phyloP scores from a whole-genome alignment of 2,888 invertebrate species.

The Enoplolaimus lenunculus region DNA sequence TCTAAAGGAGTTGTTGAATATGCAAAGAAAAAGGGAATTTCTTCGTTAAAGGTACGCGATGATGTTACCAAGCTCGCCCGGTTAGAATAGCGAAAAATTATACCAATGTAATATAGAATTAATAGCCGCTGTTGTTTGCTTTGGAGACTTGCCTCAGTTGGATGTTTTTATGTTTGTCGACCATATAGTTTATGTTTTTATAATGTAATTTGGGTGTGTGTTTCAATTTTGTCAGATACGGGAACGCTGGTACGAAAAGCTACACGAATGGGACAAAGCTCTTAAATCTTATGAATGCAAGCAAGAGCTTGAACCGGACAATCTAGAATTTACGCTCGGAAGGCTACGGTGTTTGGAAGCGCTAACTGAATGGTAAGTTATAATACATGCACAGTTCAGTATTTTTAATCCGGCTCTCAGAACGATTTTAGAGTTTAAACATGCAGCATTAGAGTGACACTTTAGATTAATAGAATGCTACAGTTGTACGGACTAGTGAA shows the following conservation, averaged over 20 bases:
- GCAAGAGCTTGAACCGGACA: conserved; percentile 44
- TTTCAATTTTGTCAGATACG: conserved; percentile 44
- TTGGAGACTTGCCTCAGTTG: background rate
- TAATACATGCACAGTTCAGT: conserved; percentile 24
- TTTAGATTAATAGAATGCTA: no score
- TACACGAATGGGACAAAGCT: conserved; percentile 97
- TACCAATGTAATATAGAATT: background rate
- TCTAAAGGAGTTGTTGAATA: conserved; percentile 77
- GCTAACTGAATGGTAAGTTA: conserved; percentile 73
- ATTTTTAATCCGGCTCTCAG: conserved; percentile 22
- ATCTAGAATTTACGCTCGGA: conserved; percentile 61
- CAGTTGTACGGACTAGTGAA: no score
- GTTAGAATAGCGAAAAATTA: no score
- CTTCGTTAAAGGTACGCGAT: no score
- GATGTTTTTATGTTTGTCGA: background rate
- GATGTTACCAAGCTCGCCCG: no score
- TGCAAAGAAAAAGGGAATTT: conserved; percentile 46
- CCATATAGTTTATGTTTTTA: no score
- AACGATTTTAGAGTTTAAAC: no score
- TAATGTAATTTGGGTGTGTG: no score
- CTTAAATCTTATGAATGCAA: conserved; percentile 68
- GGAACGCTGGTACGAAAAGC: conserved; percentile 93
- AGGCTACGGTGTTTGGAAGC: conserved; percentile 92
- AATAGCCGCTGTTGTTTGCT: conserved; percentile 11
- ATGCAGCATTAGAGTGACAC: no score